Evolutionary conservation across 1,140 invertebrate genomes (phyloP).

Genomic region (Oppia nitens): DNA sequence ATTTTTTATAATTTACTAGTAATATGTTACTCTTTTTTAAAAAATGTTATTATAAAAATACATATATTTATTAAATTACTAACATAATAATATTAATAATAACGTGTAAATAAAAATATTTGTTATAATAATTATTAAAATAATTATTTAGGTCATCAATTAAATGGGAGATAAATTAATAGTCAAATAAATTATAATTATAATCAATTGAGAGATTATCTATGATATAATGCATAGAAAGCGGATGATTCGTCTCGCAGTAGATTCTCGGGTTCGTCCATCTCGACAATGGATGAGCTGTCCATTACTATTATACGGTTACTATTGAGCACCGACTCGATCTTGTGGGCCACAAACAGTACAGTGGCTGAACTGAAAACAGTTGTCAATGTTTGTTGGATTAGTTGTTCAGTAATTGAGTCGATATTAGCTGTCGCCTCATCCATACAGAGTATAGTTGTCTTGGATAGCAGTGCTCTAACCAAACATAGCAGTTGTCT

Average conservation of each 20-base stretch:
- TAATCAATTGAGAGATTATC: neutral
- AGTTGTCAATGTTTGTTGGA: slow-evolving; percentile 26
- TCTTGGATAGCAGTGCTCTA: slow-evolving; percentile 46
- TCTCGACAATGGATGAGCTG: slow-evolving; percentile 54
- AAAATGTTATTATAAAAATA: no score
- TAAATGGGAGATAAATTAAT: no score
- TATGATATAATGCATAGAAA: neutral
- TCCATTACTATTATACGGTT: slow-evolving; percentile 19
- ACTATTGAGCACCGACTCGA: slow-evolving; percentile 28
- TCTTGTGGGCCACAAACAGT: slow-evolving; percentile 30
- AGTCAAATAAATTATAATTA: no score
- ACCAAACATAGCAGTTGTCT: slow-evolving; percentile 54
- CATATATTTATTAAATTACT: no score
- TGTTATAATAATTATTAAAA: no score
- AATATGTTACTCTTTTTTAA: no score
- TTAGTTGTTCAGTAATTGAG: slow-evolving; percentile 37
- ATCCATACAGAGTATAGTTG: slow-evolving; percentile 47
- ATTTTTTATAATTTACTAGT: no score
- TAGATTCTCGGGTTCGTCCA: slow-evolving; percentile 66
- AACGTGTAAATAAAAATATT: no score
- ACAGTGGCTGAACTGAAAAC: slow-evolving; percentile 8
- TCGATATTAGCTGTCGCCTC: slow-evolving; percentile 65
- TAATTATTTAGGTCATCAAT: no score
- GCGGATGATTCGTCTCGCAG: slow-evolving; percentile 6
- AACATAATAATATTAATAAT: no score